Conservation (phyloP, 1,140 invertebrate genomes). For the Portunus trituberculatus region DNA sequence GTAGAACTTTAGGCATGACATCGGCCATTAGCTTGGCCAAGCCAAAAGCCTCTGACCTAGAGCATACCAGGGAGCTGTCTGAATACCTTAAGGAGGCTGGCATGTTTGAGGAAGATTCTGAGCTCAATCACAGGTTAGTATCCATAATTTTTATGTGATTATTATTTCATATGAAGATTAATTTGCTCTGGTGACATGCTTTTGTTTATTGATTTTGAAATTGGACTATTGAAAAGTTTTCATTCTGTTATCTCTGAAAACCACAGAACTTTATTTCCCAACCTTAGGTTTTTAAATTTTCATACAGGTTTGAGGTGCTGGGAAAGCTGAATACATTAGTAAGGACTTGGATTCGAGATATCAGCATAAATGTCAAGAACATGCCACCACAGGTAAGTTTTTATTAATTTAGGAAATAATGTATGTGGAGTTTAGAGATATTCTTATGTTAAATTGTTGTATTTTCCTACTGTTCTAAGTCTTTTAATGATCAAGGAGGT, state of each 20-base stretch:
- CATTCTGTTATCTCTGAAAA: no score
- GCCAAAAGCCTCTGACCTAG: slow-evolving; percentile 92
- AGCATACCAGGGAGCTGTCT: slow-evolving; percentile 91
- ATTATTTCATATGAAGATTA: background rate
- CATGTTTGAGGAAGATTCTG: slow-evolving; percentile 94
- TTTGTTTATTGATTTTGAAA: no score
- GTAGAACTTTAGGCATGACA: slow-evolving; percentile 88
- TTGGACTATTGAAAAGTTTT: no score
- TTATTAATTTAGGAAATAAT: slow-evolving; percentile 84
- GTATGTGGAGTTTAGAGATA: no score
- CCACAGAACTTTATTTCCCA: no score
- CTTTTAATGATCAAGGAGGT: no score
- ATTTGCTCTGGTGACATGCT: no score
- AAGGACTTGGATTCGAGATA: slow-evolving; percentile 94
- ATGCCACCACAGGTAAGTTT: slow-evolving; percentile 84
- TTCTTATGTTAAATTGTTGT: no score
- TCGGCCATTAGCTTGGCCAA: slow-evolving; percentile 94
- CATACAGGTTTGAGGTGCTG: slow-evolving; percentile 83
- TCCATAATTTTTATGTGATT: background rate
- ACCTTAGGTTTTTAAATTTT: background rate
- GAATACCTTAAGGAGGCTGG: slow-evolving; percentile 92
- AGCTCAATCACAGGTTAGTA: slow-evolving; percentile 90
- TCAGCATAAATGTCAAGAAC: slow-evolving; percentile 90
- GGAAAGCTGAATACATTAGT: slow-evolving; percentile 93
- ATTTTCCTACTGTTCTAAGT: no score